Evolutionary conservation across 2,113 vertebrate genomes (phyloP).

Genomic region (Thinocorus orbignyianus): DNA sequence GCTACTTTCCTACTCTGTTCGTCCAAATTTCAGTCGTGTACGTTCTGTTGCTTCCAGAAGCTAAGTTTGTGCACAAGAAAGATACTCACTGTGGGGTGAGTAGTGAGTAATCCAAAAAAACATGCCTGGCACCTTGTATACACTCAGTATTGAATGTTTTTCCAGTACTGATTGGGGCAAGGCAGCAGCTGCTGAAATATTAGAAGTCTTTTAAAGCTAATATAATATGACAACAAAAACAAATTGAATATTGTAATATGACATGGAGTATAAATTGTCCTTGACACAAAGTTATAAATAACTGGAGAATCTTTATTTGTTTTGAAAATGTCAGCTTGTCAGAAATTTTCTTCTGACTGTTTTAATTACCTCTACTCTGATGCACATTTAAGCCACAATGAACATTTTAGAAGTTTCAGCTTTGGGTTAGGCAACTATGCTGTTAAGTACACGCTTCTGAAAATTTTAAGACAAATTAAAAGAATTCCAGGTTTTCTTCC

Average conservation of each 20-base stretch:
- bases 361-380: slow-evolving; percentile 44
- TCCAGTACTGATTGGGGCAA: background rate
- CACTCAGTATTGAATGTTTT: background rate
- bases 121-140: background rate
- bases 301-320: slow-evolving; percentile 55
- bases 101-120: background rate
- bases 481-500: background rate
- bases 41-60: background rate
- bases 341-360: slow-evolving; percentile 41
- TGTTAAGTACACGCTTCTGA: background rate
- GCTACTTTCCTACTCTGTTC: background rate
- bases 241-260: slow-evolving; percentile 68
- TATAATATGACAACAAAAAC: slow-evolving; percentile 61
- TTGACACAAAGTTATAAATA: slow-evolving; percentile 60
- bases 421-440: background rate
- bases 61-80: background rate
- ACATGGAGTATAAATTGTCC: slow-evolving; percentile 54
- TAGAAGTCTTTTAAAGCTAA: slow-evolving; percentile 52
- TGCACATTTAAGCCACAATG: background rate
- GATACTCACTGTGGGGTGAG: background rate
- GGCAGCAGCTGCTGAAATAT: slow-evolving; percentile 49
- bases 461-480: background rate
- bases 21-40: background rate
- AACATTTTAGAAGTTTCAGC: background rate
- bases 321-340: slow-evolving; percentile 57